A percentile compares a stretch with the other conserved stretches of the same genome.
Conservation (phyloP, 2,797 vertebrate genomes). For the Pampus argenteus region DNA sequence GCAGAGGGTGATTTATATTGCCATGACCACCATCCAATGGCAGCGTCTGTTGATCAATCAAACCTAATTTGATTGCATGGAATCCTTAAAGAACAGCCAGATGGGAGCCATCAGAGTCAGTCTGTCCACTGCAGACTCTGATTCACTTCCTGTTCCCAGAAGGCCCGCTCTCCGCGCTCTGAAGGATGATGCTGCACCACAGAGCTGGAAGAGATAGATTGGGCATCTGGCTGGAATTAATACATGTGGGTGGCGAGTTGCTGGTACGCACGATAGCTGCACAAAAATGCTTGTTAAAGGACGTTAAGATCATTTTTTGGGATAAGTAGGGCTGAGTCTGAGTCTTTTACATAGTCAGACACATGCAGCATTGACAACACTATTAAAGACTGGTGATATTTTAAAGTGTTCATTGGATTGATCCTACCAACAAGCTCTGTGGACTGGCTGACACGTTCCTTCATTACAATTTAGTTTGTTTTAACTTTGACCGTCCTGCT, state of each 20-base stretch:
- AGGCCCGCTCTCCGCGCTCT: constrained; percentile 65
- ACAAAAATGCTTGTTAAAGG: not conserved
- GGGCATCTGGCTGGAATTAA: constrained; percentile 44
- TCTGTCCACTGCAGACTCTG: constrained; percentile 71
- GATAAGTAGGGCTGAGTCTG: not conserved
- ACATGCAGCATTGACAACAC: not conserved
- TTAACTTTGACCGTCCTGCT: not conserved
- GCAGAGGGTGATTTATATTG: constrained; percentile 67
- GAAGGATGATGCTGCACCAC: constrained; percentile 67
- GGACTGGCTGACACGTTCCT: not conserved
- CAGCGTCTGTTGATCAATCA: constrained; percentile 81
- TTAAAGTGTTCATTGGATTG: not conserved
- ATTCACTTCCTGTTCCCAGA: constrained; percentile 84
- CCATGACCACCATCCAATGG: constrained; percentile 75
- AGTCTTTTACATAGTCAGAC: constrained; percentile 11
- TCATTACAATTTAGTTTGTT: not conserved
- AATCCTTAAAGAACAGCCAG: constrained; percentile 81
- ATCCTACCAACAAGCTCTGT: not conserved
- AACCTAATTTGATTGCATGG: constrained; percentile 80
- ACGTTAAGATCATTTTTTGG: not conserved
- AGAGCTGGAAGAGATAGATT: constrained; percentile 66
- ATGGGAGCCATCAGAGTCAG: constrained; percentile 80
- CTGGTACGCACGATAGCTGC: constrained; percentile 10
- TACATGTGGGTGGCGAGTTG: constrained; percentile 32
- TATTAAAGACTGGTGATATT: not conserved